Percentiles rank a stretch among this genome's conserved stretches.
Evolutionary conservation across 1,140 invertebrate genomes (phyloP).

Genomic region (Drosophila kikkawai): DNA sequence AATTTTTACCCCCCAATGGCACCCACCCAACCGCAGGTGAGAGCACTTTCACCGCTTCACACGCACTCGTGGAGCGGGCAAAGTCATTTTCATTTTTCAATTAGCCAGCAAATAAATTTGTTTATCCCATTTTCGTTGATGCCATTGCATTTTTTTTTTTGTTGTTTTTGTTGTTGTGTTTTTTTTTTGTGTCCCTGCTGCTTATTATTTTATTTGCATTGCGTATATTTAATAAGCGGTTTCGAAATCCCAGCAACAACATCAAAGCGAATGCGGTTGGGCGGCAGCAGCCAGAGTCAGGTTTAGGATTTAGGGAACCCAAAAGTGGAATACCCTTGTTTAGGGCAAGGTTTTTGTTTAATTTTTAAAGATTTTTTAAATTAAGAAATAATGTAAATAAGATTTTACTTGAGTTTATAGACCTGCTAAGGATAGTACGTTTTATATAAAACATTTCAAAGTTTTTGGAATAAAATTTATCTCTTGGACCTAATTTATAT

Average conservation of each 20-base stretch:
- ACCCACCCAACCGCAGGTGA: conserved; percentile 4
- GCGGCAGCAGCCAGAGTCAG: not conserved
- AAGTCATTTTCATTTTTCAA: conserved; percentile 57
- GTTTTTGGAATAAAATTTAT: too few relatives aligned
- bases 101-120: conserved; percentile 59
- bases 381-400: too few relatives aligned
- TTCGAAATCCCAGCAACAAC: conserved; percentile 51
- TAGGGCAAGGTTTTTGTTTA: not conserved
- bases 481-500: too few relatives aligned
- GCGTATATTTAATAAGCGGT: conserved; percentile 73
- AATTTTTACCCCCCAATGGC: not conserved
- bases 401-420: too few relatives aligned
- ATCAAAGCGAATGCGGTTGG: conserved; percentile 51
- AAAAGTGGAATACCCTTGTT: conserved; percentile 9
- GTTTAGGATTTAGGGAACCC: not conserved
- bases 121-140: conserved; percentile 37
- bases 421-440: not conserved
- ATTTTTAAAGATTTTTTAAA: not conserved
- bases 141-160: conserved; percentile 2
- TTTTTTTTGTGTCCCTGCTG: conserved; percentile 8
- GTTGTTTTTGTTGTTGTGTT: not conserved
- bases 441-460: not conserved
- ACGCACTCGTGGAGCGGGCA: conserved; percentile 10
- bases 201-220: conserved; percentile 44
- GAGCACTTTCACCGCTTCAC: conserved; percentile 40